These are phyloP conservation scores for Cryptus viduatorius DNA, from an alignment of 2,888 invertebrate species.

Conservation along the genomic window DNA sequence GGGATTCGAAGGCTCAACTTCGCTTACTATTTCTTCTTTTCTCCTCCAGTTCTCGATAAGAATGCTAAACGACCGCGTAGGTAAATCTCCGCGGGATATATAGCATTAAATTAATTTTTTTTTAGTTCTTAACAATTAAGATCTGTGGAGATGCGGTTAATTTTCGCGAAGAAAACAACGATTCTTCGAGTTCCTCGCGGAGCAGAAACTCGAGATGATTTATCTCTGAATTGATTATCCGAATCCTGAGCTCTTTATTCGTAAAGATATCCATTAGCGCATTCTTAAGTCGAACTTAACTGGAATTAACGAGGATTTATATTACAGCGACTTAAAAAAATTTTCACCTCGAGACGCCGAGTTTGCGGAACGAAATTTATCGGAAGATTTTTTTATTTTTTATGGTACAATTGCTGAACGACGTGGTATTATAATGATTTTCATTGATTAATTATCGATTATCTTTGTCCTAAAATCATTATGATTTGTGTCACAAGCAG, in stretches of 20 bases:
- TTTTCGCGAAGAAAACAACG: no score
- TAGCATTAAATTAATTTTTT: background rate
- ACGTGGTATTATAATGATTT: no score
- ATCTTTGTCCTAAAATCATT: background rate
- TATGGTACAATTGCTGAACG: no score
- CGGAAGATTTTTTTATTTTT: background rate
- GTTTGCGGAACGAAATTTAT: background rate
- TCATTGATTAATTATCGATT: background rate
- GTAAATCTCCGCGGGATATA: background rate
- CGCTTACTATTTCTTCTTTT: background rate
- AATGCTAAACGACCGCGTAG: background rate
- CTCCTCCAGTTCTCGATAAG: background rate
- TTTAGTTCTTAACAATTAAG: no score
- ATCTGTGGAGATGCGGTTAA: no score
- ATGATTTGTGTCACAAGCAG: conserved; percentile 73
- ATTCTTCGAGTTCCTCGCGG: no score
- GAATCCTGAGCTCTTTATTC: no score
- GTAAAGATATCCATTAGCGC: no score
- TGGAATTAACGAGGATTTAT: conserved; percentile 25
- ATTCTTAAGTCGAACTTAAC: no score
- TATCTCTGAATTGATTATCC: no score
- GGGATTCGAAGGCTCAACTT: conserved; percentile 1
- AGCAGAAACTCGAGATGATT: no score
- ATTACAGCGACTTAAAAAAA: background rate
- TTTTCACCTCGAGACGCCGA: conserved; percentile 1